Evolutionary conservation across 2,113 vertebrate species (phyloP).

Genomic region (Myrmecobius fasciatus): DNA sequence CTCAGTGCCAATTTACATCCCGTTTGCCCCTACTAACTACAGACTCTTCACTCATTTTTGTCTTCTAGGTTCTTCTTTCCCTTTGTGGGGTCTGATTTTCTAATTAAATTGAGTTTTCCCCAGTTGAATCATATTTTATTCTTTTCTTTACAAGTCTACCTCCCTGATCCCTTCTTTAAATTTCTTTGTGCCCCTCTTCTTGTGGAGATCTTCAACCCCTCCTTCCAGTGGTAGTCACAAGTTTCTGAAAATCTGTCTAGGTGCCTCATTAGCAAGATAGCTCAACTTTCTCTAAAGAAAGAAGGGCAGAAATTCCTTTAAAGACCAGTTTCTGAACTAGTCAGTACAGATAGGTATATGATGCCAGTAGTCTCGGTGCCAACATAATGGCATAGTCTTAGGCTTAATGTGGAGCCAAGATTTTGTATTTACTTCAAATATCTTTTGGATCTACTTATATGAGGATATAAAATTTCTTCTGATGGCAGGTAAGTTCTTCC

Average conservation of each 20-base stretch:
- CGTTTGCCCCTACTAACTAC: neutral
- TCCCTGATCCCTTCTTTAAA: slow-evolving; percentile 16
- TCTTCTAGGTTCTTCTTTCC: slow-evolving; percentile 48
- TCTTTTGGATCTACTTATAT: neutral
- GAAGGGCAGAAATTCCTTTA: neutral
- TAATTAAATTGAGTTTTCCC: slow-evolving; percentile 47
- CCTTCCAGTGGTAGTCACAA: neutral
- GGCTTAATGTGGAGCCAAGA: neutral
- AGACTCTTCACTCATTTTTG: slow-evolving; percentile 19
- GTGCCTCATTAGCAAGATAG: neutral
- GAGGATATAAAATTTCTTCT: neutral
- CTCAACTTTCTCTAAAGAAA: neutral
- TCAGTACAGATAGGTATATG: neutral
- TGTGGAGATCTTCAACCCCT: neutral
- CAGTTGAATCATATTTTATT: neutral
- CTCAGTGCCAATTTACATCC: neutral
- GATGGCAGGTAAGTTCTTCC: neutral
- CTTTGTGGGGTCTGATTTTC: slow-evolving; percentile 48
- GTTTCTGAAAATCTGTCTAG: neutral
- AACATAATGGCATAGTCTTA: neutral
- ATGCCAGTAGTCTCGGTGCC: neutral
- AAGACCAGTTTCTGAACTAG: neutral
- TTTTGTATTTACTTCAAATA: neutral
- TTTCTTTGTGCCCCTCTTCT: slow-evolving; percentile 38
- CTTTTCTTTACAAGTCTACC: neutral